Base-by-base conservation (phyloP, 2,888 invertebrate species). In the Parthenolecanium corni region DNA sequence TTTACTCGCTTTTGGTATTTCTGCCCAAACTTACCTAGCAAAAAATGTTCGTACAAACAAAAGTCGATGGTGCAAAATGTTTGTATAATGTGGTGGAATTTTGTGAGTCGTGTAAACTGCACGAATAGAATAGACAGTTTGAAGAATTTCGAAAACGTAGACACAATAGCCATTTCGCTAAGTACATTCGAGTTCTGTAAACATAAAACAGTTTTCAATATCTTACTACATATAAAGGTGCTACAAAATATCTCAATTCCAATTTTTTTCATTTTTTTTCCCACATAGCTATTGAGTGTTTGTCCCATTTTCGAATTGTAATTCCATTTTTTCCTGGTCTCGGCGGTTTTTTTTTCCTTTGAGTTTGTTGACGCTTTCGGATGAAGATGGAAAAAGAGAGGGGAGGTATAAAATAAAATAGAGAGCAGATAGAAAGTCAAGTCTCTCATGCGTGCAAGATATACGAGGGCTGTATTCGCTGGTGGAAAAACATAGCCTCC, bases 131-230 rank as follows among this genome's bases (percentile, higher is more conserved):
- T 46, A 11, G 36, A 47, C 42, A 57, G 36, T 42, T 57, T 57
- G 20, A 57, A 57, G 46, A 57, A 12, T 57, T 57, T 57, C 1
- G 57, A 57, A 31, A 57, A 31, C 46, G 57, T 57, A 24, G 57
- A 57, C 47, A 57, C 47, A 31, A 57, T 47, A 18, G 57, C 57
- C 44, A 47, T 44, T 57, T 57, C 36, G 25, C 24, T 12, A 21
- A 57, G 36, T 16, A 46, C 23, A 31, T 57, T 57, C 18, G 5
- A 40, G 18, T 31, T 57, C 57, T 57, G 47, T 20, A 57, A 57
- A 57, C 31, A 18, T 20, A 52, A 18, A 52, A 52, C 3, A 14
- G 16, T 18, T n/a, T n/a, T 31, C 6, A 11, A 23, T 11, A 49
- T 14, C 31, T 31, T 31, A 31, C 9, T 31, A 2, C 14, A 5